Base-by-base conservation (phyloP, 1,140 invertebrate genomes). In the Pygmarrhopalites habei region DNA sequence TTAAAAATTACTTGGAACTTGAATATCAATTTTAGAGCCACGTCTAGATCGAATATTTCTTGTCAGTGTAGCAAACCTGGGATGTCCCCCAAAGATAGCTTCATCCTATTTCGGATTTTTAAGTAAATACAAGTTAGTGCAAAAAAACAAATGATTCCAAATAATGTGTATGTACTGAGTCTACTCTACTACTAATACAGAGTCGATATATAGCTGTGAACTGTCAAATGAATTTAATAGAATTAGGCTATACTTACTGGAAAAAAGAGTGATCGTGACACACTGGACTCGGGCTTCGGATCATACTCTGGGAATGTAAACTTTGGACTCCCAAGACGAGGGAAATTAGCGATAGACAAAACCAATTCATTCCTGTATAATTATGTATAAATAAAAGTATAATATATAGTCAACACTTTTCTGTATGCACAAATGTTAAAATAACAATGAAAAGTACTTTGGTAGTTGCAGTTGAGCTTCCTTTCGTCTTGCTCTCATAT, bases 1-100 rank as follows among this genome's bases (percentile, higher is more conserved):
- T 47, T 47, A 7, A 7, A 14, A 28, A 26, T 80, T 82, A 95
- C 91, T 85, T 74, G 94, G 94, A 73, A 99, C 81, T 79, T 99
- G 96, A 59, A 99, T 98, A 41, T 87, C 86, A 5, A 98, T 92
- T 81, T 98, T 98, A 78, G 93, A 86, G 47, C 91, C 90, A 60
- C 95, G 81, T 72, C 97, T 81, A 71, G 86, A 76, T 58, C 94
- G 81, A 62, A 99, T 98, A 76, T 99, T 99, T 67, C 86, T 79
- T 0, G 95, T 92, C 44, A 99, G 80, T 7, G 92, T 98, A 75
- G 88, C 90, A 75, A 98, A 99, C 66, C 96, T 81, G 26, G 95
- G 95, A 85, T 99, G 96, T 29, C 90, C 92, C 23, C 82, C 82
- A 78, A 84, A 96, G 71, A 98, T 96, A 14, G 85, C 93, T 72